Conservation (phyloP, 2,888 invertebrate genomes). For the Kuschelorhynchus macadamiae region DNA sequence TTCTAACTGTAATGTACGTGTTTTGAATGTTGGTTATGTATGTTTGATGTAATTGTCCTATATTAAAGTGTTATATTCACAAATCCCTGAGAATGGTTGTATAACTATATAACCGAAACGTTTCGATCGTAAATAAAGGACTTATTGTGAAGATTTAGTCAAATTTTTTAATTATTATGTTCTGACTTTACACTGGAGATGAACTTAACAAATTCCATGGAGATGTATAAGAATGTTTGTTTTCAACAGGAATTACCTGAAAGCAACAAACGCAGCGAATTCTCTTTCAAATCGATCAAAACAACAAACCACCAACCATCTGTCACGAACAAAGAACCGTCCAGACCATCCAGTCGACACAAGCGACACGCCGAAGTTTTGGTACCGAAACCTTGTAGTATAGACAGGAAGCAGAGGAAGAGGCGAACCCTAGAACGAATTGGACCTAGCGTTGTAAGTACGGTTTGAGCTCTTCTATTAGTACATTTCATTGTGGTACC, state of each 20-base stretch:
- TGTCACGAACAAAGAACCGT: constrained; percentile 38
- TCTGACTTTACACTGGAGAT: too few relatives aligned
- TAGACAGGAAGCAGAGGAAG: constrained; percentile 69
- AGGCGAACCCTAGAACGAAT: constrained; percentile 76
- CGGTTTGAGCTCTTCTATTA: constrained; percentile 7
- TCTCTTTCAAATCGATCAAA: constrained; percentile 62
- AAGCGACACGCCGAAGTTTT: constrained; percentile 64
- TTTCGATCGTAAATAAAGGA: too few relatives aligned
- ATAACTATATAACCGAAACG: too few relatives aligned
- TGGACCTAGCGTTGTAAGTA: constrained; percentile 76
- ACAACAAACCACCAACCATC: constrained; percentile 56
- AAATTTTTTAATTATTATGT: too few relatives aligned
- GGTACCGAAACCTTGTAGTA: constrained; percentile 51
- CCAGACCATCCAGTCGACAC: constrained; percentile 62
- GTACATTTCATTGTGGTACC: constrained; percentile 14
- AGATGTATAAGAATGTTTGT: too few relatives aligned
- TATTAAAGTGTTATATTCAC: too few relatives aligned
- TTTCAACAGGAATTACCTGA: constrained; percentile 69
- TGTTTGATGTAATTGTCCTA: too few relatives aligned
- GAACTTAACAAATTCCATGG: too few relatives aligned
- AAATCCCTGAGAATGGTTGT: too few relatives aligned
- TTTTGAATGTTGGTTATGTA: too few relatives aligned
- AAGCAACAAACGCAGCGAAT: constrained; percentile 56
- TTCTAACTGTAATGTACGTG: too few relatives aligned
- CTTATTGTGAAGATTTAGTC: too few relatives aligned